Evolutionary conservation across 2,797 vertebrate species (phyloP).

Genomic region (Acanthurus tractus): DNA sequence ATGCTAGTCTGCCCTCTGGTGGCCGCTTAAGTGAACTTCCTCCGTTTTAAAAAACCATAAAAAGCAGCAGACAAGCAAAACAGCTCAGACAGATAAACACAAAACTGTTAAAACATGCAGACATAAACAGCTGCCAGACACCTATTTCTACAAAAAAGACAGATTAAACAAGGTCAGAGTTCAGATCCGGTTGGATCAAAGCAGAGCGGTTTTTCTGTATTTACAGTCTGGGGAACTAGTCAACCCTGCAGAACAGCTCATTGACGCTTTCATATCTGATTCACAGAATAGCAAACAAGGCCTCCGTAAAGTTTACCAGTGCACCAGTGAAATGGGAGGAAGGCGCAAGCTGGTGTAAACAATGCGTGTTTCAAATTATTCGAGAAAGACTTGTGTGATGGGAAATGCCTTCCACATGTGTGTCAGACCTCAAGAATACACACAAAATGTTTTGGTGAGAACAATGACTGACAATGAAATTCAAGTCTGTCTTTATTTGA

Average conservation of each 20-base stretch:
- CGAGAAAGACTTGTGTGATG: neutral
- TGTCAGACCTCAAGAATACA: conserved; percentile 10
- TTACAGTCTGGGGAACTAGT: conserved; percentile 13
- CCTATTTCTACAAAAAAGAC: neutral
- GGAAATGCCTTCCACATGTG: conserved; percentile 38
- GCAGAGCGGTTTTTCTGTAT: conserved; percentile 2
- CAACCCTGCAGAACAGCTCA: neutral
- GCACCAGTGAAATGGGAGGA: neutral
- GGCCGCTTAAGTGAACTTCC: conserved; percentile 23
- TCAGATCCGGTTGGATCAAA: conserved; percentile 2
- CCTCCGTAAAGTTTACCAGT: conserved; percentile 12
- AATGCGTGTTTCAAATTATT: conserved; percentile 11
- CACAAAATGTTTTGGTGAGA: conserved; percentile 7
- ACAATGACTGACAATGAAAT: neutral
- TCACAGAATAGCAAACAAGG: conserved; percentile 16
- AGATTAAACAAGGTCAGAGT: too few species aligned
- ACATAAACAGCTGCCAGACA: neutral
- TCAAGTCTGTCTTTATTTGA: conserved; percentile 5
- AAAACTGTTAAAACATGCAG: neutral
- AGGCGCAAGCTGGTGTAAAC: conserved; percentile 15
- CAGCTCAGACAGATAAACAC: neutral
- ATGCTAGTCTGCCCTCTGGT: conserved; percentile 57
- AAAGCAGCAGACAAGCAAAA: neutral
- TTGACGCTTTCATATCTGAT: conserved; percentile 23
- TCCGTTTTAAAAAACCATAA: neutral